phyloP scores from a whole-genome alignment of 2,888 invertebrate genomes.

The Druceiella hillmani region DNA sequence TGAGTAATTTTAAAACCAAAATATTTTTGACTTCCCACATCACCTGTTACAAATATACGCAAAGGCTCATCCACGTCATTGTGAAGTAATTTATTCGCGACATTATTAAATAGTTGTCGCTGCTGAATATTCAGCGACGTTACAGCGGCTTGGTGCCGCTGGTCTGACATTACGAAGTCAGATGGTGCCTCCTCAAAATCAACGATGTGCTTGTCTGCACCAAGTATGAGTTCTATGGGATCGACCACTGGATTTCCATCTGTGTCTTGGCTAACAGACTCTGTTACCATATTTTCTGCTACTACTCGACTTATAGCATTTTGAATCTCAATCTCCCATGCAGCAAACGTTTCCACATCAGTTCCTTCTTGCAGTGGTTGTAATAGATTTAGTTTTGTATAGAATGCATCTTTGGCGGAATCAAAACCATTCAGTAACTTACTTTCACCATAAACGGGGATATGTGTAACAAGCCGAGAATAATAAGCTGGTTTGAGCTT shows the following conservation, averaged over 20 bases:
- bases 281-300: too few relatives aligned
- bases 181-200: background rate
- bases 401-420: background rate
- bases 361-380: background rate
- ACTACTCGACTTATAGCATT: too few relatives aligned
- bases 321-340: too few relatives aligned
- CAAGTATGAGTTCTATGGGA: too few relatives aligned
- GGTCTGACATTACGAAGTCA: background rate
- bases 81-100: background rate
- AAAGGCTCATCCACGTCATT: background rate
- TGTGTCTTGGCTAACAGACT: too few relatives aligned
- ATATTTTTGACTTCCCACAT: background rate
- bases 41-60: background rate
- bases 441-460: background rate
- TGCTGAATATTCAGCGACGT: conserved; percentile 1
- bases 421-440: conserved; percentile 2
- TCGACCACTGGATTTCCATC: too few relatives aligned
- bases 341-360: conserved; percentile 4
- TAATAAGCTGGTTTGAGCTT: conserved; percentile 3
- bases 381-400: background rate
- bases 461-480: conserved; percentile 1
- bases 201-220: too few relatives aligned
- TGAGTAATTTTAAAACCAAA: background rate
- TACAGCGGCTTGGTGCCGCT: background rate
- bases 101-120: conserved; percentile 1